A percentile compares a stretch with the other conserved stretches of the same genome.
Evolutionary conservation across 1,140 invertebrate genomes (phyloP).

Genomic region (Andrena cerasifolii): DNA sequence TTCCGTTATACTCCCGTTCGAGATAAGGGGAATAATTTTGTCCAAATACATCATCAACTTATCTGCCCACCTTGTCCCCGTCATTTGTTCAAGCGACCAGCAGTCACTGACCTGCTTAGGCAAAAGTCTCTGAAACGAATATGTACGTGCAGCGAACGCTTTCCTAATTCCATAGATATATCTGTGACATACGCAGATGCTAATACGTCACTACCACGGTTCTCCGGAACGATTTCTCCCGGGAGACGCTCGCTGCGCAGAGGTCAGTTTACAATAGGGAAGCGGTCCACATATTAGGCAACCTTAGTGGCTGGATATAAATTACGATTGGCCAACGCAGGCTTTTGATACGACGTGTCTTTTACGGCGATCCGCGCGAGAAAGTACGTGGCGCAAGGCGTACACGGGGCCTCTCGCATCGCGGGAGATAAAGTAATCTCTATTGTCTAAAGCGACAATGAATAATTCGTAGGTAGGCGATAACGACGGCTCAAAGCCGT

Average conservation of each 20-base stretch:
- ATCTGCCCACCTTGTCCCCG: too few species aligned
- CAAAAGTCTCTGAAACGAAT: too few species aligned
- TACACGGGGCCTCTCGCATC: conserved; percentile 29
- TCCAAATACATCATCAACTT: too few species aligned
- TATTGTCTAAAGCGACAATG: conserved; percentile 66
- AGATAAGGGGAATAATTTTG: too few species aligned
- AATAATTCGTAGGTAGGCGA: conserved; percentile 61
- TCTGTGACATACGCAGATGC: too few species aligned
- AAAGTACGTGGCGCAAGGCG: conserved; percentile 68
- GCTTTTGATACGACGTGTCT: conserved; percentile 54
- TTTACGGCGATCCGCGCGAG: conserved; percentile 58
- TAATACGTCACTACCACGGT: too few species aligned
- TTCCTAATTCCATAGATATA: too few species aligned
- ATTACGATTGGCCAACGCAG: conserved; percentile 73
- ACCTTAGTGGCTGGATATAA: conserved; percentile 68
- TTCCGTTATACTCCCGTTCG: too few species aligned
- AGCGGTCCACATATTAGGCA: conserved; percentile 68
- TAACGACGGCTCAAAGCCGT: conserved; percentile 41
- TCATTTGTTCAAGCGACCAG: too few species aligned
- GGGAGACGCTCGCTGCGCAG: background rate
- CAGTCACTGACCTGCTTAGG: too few species aligned
- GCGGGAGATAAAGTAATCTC: conserved; percentile 63
- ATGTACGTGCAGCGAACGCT: too few species aligned
- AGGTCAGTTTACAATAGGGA: conserved; percentile 1
- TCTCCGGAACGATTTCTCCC: background rate